phyloP scores from a whole-genome alignment of 2,888 invertebrate genomes.

The Chymomyza caudatula region DNA sequence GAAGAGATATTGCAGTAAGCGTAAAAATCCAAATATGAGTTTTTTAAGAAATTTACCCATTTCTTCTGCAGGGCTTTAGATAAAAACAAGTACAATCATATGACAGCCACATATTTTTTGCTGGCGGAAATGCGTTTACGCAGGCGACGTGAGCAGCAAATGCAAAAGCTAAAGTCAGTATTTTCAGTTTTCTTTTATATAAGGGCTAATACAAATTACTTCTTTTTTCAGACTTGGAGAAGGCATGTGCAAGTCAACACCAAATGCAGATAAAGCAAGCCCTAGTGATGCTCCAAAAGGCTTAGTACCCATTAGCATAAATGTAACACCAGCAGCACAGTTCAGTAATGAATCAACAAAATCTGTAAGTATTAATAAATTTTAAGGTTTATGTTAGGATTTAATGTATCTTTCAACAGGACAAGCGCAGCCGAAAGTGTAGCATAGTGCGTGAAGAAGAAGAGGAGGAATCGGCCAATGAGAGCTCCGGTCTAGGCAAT shows the following conservation, averaged over 20 bases:
- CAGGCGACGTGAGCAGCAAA: slow-evolving; percentile 84
- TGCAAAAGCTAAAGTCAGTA: slow-evolving; percentile 73
- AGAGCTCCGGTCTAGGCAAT: slow-evolving; percentile 79
- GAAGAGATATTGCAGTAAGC: slow-evolving; percentile 94
- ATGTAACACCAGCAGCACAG: slow-evolving; percentile 68
- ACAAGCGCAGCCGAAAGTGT: slow-evolving; percentile 87
- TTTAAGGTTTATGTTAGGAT: slow-evolving; percentile 15
- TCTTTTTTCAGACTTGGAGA: slow-evolving; percentile 30
- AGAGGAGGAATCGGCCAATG: slow-evolving; percentile 87
- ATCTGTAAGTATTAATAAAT: slow-evolving; percentile 39
- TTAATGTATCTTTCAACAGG: slow-evolving; percentile 40
- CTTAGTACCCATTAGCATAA: slow-evolving; percentile 72
- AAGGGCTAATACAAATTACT: background rate
- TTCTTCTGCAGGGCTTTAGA: slow-evolving; percentile 86
- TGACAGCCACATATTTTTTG: slow-evolving; percentile 98
- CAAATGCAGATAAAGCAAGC: slow-evolving; percentile 50
- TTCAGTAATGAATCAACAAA: slow-evolving; percentile 57
- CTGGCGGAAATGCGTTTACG: slow-evolving; percentile 95
- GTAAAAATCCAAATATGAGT: background rate
- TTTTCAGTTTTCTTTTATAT: background rate
- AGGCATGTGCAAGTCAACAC: slow-evolving; percentile 37
- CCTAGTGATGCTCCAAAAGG: slow-evolving; percentile 65
- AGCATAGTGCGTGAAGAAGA: slow-evolving; percentile 96
- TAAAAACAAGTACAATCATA: slow-evolving; percentile 97
- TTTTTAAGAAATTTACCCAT: background rate